Conservation (phyloP, 1,140 invertebrate genomes). For the Glomeris maerens region DNA sequence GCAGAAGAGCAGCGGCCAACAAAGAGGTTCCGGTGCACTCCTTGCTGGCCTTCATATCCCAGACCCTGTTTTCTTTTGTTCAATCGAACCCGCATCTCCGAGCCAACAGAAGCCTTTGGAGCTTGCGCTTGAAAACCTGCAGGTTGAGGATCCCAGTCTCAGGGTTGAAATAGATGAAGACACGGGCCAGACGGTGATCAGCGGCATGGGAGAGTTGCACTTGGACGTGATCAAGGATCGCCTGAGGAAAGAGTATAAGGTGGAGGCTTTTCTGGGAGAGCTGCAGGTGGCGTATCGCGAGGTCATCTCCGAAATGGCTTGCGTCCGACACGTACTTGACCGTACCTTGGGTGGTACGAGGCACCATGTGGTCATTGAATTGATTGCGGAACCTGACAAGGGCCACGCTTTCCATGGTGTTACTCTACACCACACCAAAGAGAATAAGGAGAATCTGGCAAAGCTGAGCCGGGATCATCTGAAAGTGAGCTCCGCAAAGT, state of each 20-base stretch:
- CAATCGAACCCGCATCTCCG: slow-evolving; percentile 78
- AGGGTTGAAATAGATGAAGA: slow-evolving; percentile 55
- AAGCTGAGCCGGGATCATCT: slow-evolving; percentile 26
- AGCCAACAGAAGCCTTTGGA: slow-evolving; percentile 62
- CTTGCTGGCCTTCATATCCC: slow-evolving; percentile 52
- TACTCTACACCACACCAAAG: slow-evolving; percentile 36
- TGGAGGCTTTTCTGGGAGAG: slow-evolving; percentile 81
- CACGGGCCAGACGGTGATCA: slow-evolving; percentile 72
- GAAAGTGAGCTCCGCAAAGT: too few relatives aligned
- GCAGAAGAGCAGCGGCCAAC: slow-evolving; percentile 16
- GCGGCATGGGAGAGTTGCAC: slow-evolving; percentile 93
- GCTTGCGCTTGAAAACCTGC: slow-evolving; percentile 62
- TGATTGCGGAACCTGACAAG: slow-evolving; percentile 26
- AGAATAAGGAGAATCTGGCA: slow-evolving; percentile 23
- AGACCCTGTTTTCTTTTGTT: slow-evolving; percentile 93
- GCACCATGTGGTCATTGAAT: slow-evolving; percentile 21
- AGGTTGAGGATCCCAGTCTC: slow-evolving; percentile 88
- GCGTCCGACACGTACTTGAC: slow-evolving; percentile 41
- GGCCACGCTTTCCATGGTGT: slow-evolving; percentile 39
- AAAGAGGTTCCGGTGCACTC: slow-evolving; percentile 31
- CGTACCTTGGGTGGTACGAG: slow-evolving; percentile 30
- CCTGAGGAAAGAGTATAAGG: slow-evolving; percentile 71
- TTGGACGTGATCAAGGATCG: slow-evolving; percentile 85
- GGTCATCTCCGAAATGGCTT: slow-evolving; percentile 38
- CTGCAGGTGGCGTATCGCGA: slow-evolving; percentile 91